These are phyloP conservation scores for Aporophyla lueneburgensis DNA, from an alignment of 2,888 invertebrate species.

Conservation along the genomic window DNA sequence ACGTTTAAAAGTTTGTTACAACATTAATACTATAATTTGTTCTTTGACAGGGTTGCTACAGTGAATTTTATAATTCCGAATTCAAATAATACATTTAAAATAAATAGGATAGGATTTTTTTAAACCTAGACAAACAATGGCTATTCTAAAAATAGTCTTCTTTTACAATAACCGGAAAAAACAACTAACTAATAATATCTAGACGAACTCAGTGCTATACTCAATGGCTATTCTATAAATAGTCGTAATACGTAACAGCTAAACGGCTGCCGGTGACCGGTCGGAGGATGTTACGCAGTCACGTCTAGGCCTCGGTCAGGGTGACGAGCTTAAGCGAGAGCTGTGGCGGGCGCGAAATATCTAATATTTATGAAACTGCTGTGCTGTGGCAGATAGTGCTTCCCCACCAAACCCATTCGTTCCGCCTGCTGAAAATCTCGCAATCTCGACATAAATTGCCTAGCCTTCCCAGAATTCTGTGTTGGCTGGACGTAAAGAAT, in stretches of 20 bases:
- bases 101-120: too few relatives aligned
- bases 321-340: slow-evolving; percentile 22
- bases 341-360: background rate
- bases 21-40: too few relatives aligned
- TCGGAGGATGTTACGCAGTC: slow-evolving; percentile 55
- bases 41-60: too few relatives aligned
- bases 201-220: slow-evolving; percentile 17
- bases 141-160: background rate
- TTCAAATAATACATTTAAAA: too few relatives aligned
- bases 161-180: slow-evolving; percentile 31
- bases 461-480: too few relatives aligned
- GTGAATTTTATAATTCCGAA: too few relatives aligned
- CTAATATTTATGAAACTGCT: background rate
- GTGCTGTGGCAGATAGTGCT: background rate
- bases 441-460: too few relatives aligned
- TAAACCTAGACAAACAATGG: background rate
- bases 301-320: slow-evolving; percentile 21
- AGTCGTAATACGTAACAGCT: slow-evolving; percentile 55
- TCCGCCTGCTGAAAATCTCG: too few relatives aligned
- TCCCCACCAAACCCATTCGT: too few relatives aligned
- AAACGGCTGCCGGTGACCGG: slow-evolving; percentile 64
- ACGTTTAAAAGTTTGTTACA: too few relatives aligned
- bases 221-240: slow-evolving; percentile 55
- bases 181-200: slow-evolving; percentile 24
- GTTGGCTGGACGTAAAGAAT: too few relatives aligned